Base-by-base conservation (phyloP, 2,888 invertebrate species). In the Ernsta delagoae region DNA sequence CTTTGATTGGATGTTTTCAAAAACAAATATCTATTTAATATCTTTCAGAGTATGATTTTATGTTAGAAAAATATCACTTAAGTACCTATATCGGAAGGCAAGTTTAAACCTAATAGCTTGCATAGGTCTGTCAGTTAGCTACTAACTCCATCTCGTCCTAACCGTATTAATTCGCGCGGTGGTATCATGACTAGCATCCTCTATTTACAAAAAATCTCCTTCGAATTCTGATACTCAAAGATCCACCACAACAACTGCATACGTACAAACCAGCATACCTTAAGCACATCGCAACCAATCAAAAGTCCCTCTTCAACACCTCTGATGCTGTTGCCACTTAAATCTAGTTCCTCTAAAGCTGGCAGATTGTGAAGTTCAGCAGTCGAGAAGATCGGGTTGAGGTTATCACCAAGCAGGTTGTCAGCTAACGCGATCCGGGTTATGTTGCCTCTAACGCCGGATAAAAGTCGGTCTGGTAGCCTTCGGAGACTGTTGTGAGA, bases 371-470 rank as follows among this genome's bases (percentile, higher is more conserved):
- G 97, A 72, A 98, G 96, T 85, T 98, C 98, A 41, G 96, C 96
- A 54, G 97, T 97, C 24, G 97, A 97, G 86, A 98, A 98, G 75
- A 98, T 97, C 0, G 98, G 98, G 88, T 98, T 98, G 39, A 98
- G 89, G 78, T 97, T 97, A 83, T 98, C 98, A 0, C 98, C 98
- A 39, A 98, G 93, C n/a, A 97, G 90, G 83, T 98, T 98, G 79
- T 97, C 95, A 39, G 96, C 95, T 65, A 98, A 86, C 12, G 95
- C 94, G 50, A 98, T 84, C 77, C 96, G 96, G 24, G 95, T 95
- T 50, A 98, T 89, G 8, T 96, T 95, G 1, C 94, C 94, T 78
- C 94, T 90, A 0, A 97, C 90, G 1, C 96, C 96, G 16, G 94
- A 94, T 57, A 98, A 94, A 1, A 96, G 92, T 62, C 96, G 94